phyloP scores from a whole-genome alignment of 2,113 vertebrate species.

The Candoia aspera region DNA sequence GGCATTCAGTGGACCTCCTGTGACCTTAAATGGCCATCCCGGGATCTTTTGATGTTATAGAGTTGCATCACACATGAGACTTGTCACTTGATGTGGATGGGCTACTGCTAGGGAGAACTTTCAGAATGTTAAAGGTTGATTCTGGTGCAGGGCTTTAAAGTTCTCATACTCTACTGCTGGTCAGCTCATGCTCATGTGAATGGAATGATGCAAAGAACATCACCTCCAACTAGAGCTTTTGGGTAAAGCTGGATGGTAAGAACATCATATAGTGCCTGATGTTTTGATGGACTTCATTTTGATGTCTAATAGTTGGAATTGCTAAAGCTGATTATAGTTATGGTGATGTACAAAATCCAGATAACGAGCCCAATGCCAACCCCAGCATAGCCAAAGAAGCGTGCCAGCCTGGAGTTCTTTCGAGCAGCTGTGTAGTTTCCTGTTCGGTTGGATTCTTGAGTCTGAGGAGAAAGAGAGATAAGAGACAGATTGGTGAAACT shows the following conservation, averaged over 20 bases:
- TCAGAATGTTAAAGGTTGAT: neutral
- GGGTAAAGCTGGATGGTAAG: neutral
- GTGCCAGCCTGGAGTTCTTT: conserved; percentile 35
- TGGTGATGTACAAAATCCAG: conserved; percentile 5
- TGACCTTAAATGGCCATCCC: neutral
- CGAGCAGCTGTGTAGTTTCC: conserved; percentile 23
- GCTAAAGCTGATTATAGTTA: neutral
- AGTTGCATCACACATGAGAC: neutral
- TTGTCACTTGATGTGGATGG: neutral
- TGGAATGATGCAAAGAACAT: neutral
- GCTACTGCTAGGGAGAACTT: neutral
- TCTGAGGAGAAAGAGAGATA: conserved; percentile 36
- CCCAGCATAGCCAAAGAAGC: conserved; percentile 31
- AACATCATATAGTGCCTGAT: neutral
- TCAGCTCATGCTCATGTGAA: neutral
- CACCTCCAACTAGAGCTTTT: neutral
- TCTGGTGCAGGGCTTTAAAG: neutral
- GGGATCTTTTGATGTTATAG: neutral
- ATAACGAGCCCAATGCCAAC: conserved; percentile 42
- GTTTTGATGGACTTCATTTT: neutral
- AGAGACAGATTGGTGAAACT: neutral
- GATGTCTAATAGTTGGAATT: neutral
- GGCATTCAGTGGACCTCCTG: neutral
- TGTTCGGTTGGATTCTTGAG: conserved; percentile 35
- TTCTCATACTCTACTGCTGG: neutral